Evolutionary conservation across 2,888 invertebrate species (phyloP).

Genomic region (Agrilus biguttatus): DNA sequence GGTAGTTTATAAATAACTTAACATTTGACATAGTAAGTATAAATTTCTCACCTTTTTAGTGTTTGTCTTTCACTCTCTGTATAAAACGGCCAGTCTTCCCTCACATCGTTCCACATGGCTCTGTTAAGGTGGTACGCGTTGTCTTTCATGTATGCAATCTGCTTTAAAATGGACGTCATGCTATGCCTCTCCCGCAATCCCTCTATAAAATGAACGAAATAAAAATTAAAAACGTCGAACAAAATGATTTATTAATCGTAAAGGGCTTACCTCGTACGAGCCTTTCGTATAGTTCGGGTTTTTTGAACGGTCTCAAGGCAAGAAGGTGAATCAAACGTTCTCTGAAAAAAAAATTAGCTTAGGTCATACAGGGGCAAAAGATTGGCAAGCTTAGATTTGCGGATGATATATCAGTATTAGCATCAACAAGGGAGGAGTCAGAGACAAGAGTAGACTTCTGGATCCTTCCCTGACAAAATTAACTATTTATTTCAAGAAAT

Average conservation of each 20-base stretch:
- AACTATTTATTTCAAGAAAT: too few relatives aligned
- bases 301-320: conserved; percentile 86
- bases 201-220: conserved; percentile 43
- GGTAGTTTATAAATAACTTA: too few relatives aligned
- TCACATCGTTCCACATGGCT: conserved; percentile 84
- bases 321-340: conserved; percentile 90
- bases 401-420: too few relatives aligned
- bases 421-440: too few relatives aligned
- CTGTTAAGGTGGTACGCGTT: conserved; percentile 80
- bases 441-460: too few relatives aligned
- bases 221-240: conserved; percentile 3
- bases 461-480: too few relatives aligned
- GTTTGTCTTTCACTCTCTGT: conserved; percentile 77
- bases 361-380: neutral
- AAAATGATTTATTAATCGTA: neutral
- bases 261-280: conserved; percentile 52
- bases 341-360: conserved; percentile 42
- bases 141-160: conserved; percentile 70
- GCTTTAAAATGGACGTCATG: conserved; percentile 63
- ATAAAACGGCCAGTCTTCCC: conserved; percentile 90
- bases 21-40: too few relatives aligned
- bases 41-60: conserved; percentile 54
- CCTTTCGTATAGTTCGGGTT: conserved; percentile 74
- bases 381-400: too few relatives aligned
- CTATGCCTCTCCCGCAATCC: conserved; percentile 70